phyloP scores from a whole-genome alignment of 2,113 vertebrate species.

The Solea senegalensis region DNA sequence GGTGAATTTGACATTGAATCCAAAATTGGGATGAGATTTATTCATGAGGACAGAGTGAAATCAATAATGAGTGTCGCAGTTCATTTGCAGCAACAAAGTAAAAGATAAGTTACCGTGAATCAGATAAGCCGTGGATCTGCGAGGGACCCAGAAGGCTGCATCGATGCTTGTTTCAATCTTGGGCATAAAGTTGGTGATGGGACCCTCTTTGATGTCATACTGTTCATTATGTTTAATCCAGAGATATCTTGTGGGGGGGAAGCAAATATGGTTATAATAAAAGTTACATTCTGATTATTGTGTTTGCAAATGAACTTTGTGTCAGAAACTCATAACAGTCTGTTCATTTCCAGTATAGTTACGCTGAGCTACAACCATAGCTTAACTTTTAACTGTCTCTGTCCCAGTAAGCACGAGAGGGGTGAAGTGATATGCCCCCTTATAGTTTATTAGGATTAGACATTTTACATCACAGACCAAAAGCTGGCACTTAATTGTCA shows the following conservation, averaged over 20 bases:
- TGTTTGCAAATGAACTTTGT: too few species aligned
- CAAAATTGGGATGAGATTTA: neutral
- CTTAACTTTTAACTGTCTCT: too few species aligned
- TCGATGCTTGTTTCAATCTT: conserved; percentile 78
- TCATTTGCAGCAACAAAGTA: neutral
- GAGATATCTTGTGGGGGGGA: conserved; percentile 68
- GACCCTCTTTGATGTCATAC: conserved; percentile 78
- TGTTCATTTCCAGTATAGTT: too few species aligned
- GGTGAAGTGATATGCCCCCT: too few species aligned
- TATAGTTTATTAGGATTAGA: too few species aligned
- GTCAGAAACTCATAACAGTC: too few species aligned
- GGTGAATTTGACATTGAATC: neutral
- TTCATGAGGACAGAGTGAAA: too few species aligned
- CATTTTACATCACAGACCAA: too few species aligned
- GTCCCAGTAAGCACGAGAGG: too few species aligned
- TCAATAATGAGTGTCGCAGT: neutral
- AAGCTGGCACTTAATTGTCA: too few species aligned
- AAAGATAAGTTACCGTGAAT: conserved; percentile 72
- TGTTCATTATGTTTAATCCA: conserved; percentile 81
- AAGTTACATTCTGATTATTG: neutral
- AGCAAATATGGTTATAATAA: neutral
- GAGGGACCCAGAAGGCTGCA: conserved; percentile 80
- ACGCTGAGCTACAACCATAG: too few species aligned
- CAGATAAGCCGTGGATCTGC: conserved; percentile 75
- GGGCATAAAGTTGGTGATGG: conserved; percentile 80